A percentile compares a stretch with the other conserved stretches of the same genome.
Evolutionary conservation across 2,797 vertebrate genomes (phyloP).

Genomic region (Hyperoplus immaculatus): DNA sequence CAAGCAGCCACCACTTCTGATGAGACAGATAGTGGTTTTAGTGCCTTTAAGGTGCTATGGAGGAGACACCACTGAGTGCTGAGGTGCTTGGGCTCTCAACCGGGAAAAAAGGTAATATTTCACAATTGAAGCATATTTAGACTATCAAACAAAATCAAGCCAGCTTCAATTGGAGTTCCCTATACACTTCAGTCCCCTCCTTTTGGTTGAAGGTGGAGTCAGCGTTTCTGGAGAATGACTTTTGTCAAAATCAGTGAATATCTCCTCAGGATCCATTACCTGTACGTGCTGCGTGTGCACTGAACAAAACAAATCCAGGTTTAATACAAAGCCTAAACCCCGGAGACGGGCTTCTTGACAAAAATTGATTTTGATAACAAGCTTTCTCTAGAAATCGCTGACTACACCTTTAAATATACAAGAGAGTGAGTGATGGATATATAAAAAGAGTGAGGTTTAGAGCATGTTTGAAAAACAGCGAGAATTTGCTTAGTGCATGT

Average conservation of each 20-base stretch:
- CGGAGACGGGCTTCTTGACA: too few species aligned
- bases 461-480: constrained; percentile 48
- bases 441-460: constrained; percentile 32
- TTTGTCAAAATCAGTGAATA: too few species aligned
- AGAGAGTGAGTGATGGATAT: constrained; percentile 13
- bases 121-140: constrained; percentile 78
- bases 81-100: constrained; percentile 55
- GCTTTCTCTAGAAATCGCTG: too few species aligned
- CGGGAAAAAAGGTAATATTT: constrained; percentile 64
- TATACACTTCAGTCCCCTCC: constrained; percentile 60
- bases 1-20: constrained; percentile 68
- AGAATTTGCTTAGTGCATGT: constrained; percentile 51
- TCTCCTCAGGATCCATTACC: too few species aligned
- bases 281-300: too few species aligned
- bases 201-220: constrained; percentile 3
- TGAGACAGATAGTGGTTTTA: constrained; percentile 73
- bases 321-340: too few species aligned
- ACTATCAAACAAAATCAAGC: constrained; percentile 89
- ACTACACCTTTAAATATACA: constrained; percentile 53
- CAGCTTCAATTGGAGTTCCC: constrained; percentile 82
- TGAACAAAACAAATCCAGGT: too few species aligned
- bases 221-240: too few species aligned
- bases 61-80: constrained; percentile 60
- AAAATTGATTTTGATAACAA: too few species aligned
- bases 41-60: constrained; percentile 53